A percentile compares a stretch with the other conserved stretches of the same genome.
phyloP scores from a whole-genome alignment of 2,113 vertebrate genomes.

The Romanogobio albipinnatus region DNA sequence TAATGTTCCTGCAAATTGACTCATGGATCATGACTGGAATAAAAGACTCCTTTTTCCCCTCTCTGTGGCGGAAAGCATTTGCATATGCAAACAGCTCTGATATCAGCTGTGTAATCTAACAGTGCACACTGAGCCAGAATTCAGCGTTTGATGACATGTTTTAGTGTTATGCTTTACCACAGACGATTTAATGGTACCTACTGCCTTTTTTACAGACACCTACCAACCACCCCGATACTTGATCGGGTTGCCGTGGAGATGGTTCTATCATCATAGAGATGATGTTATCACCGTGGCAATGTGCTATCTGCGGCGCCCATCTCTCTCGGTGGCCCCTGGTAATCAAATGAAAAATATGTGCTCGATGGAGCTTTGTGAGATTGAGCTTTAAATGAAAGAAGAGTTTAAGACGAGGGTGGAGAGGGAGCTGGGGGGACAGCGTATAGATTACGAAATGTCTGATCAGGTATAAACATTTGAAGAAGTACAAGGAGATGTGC shows the following conservation, averaged over 20 bases:
- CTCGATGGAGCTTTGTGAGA: slow-evolving; percentile 61
- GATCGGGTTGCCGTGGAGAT: slow-evolving; percentile 65
- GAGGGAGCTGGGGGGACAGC: slow-evolving; percentile 57
- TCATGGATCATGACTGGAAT: background rate
- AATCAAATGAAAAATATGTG: slow-evolving; percentile 70
- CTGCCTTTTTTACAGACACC: slow-evolving; percentile 35
- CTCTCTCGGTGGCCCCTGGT: slow-evolving; percentile 57
- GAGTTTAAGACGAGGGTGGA: slow-evolving; percentile 53
- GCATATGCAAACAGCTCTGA: slow-evolving; percentile 32
- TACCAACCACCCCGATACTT: slow-evolving; percentile 51
- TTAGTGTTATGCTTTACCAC: background rate
- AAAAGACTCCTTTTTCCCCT: background rate
- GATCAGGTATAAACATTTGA: background rate
- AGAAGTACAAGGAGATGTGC: background rate
- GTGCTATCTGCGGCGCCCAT: slow-evolving; percentile 52
- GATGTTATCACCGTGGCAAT: slow-evolving; percentile 48
- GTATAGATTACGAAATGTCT: background rate
- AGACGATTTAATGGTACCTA: slow-evolving; percentile 21
- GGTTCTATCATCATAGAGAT: slow-evolving; percentile 63
- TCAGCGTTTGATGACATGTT: slow-evolving; percentile 4
- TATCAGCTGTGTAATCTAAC: slow-evolving; percentile 35
- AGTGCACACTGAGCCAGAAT: background rate
- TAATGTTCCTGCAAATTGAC: slow-evolving; percentile 37
- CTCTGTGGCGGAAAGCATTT: background rate
- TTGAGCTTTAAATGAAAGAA: slow-evolving; percentile 65